Percentiles rank a stretch among this genome's conserved stretches.
Conservation (phyloP, 1,140 invertebrate species). For the Asbolus verrucosus region DNA sequence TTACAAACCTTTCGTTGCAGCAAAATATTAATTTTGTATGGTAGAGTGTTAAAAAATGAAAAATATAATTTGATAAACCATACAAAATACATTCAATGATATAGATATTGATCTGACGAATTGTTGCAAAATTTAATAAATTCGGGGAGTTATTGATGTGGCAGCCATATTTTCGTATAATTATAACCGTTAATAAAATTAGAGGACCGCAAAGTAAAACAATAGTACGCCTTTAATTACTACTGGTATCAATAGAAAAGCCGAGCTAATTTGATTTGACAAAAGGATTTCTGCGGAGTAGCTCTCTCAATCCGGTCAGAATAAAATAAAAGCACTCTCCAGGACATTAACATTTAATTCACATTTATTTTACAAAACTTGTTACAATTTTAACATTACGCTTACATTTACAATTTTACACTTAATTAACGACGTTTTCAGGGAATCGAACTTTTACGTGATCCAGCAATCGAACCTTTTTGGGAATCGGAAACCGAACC, state of each 20-base stretch:
- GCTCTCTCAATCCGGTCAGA: conserved; percentile 8
- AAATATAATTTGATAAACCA: too few species aligned
- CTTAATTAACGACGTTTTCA: too few species aligned
- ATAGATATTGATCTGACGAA: too few species aligned
- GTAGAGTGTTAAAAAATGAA: too few species aligned
- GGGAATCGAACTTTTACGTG: too few species aligned
- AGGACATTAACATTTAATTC: conserved; percentile 9
- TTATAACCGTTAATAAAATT: conserved; percentile 17
- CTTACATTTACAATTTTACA: not conserved
- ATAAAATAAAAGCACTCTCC: conserved; percentile 7
- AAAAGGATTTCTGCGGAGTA: conserved; percentile 15
- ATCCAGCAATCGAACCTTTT: too few species aligned
- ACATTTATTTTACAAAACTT: too few species aligned
- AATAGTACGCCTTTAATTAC: conserved; percentile 20
- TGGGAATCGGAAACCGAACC: too few species aligned
- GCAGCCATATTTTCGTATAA: conserved; percentile 12
- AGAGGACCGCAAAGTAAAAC: not conserved
- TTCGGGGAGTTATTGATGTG: too few species aligned
- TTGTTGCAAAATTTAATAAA: conserved; percentile 26
- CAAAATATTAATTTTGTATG: too few species aligned
- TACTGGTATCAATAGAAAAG: conserved; percentile 27
- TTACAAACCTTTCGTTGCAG: too few species aligned
- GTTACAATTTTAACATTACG: not conserved
- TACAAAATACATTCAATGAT: too few species aligned
- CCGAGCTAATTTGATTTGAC: conserved; percentile 23